Conservation (phyloP, 2,113 vertebrate genomes). For the Poecile atricapillus region DNA sequence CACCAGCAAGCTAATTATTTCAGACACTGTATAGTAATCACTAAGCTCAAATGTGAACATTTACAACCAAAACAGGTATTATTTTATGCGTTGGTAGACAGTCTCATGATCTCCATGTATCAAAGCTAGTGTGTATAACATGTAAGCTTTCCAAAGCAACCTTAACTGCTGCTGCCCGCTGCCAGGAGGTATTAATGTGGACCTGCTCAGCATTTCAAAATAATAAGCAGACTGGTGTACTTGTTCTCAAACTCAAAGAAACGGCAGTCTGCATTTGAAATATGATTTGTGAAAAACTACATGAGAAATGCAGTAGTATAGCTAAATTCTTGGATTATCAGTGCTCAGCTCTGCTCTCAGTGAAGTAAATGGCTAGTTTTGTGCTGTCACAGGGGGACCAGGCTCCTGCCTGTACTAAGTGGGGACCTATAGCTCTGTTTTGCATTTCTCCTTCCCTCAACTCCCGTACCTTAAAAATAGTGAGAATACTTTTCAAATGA, state of each 20-base stretch:
- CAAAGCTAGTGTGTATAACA: background rate
- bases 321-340: background rate
- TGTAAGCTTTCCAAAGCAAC: background rate
- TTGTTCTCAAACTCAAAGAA: background rate
- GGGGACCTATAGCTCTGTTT: background rate
- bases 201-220: background rate
- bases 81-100: background rate
- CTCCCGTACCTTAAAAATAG: background rate
- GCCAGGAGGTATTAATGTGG: background rate
- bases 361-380: background rate
- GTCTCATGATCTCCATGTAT: background rate
- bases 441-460: background rate
- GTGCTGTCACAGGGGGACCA: background rate
- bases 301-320: background rate
- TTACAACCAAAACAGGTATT: background rate
- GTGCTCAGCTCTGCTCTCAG: background rate
- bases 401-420: background rate
- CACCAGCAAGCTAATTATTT: background rate
- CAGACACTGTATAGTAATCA: background rate
- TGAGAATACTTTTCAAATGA: background rate
- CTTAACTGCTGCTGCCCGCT: background rate
- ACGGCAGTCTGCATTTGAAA: background rate
- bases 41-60: background rate
- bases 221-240: background rate
- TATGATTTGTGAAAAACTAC: background rate